Conservation (phyloP, 2,797 vertebrate species). For the Dermochelys coriacea region DNA sequence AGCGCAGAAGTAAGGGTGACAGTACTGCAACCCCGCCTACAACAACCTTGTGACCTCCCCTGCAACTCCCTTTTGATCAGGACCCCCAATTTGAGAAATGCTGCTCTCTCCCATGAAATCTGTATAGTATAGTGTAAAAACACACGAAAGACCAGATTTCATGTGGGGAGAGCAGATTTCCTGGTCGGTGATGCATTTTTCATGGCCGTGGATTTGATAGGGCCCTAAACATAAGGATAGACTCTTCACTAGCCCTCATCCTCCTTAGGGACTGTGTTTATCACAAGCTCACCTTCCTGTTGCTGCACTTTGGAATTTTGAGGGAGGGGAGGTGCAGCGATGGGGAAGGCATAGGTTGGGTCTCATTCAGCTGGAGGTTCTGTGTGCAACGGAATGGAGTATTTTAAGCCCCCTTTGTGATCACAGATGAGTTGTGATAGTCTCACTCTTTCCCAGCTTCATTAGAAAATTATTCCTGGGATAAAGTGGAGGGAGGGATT, state of each 20-base stretch:
- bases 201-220: too few species aligned
- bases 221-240: neutral
- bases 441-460: neutral
- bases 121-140: too few species aligned
- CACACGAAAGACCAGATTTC: too few species aligned
- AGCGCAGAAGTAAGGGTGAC: too few species aligned
- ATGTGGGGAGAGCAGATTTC: too few species aligned
- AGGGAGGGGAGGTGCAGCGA: neutral
- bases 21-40: too few species aligned
- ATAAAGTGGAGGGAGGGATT: neutral
- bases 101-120: too few species aligned
- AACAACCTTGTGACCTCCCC: too few species aligned
- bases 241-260: neutral
- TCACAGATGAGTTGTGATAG: neutral
- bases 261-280: neutral
- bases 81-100: too few species aligned
- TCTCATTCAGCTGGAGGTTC: neutral
- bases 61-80: too few species aligned
- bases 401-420: neutral
- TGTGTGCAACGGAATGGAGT: neutral
- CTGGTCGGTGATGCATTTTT: too few species aligned
- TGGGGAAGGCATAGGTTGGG: neutral
- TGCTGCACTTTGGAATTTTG: neutral
- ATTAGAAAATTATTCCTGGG: neutral
- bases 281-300: neutral